A percentile compares a stretch with the other conserved stretches of the same genome.
Evolutionary conservation across 2,113 vertebrate genomes (phyloP).

Genomic region (Sterrhoptilus dennistouni): DNA sequence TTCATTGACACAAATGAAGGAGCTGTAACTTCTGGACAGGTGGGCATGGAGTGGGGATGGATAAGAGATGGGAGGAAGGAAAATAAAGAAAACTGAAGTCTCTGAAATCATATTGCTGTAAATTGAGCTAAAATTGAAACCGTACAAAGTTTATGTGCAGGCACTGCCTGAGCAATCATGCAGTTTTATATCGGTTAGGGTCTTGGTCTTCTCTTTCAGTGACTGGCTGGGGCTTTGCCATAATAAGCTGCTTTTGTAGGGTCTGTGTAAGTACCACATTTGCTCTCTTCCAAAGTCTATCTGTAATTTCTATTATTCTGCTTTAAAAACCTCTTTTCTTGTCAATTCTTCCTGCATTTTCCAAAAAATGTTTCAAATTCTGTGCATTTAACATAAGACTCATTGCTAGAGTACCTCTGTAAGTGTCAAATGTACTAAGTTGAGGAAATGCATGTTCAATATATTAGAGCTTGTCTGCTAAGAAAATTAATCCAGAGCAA

Average conservation of each 20-base stretch:
- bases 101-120: not conserved
- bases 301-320: not conserved
- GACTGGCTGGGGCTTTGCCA: not conserved
- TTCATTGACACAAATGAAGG: not conserved
- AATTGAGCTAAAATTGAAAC: not conserved
- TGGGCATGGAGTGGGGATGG: no score
- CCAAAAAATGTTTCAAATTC: constrained; percentile 3
- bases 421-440: not conserved
- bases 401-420: not conserved
- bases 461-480: not conserved
- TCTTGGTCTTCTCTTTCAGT: not conserved
- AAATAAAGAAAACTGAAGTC: not conserved
- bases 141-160: not conserved
- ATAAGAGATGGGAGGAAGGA: not conserved
- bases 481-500: constrained; percentile 13
- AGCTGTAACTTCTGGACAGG: not conserved
- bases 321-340: not conserved
- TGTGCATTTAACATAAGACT: not conserved
- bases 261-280: not conserved
- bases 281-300: not conserved
- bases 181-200: not conserved
- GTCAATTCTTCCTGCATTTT: not conserved
- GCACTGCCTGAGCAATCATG: not conserved
- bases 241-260: not conserved
- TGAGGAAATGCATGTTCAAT: not conserved